phyloP scores from a whole-genome alignment of 2,113 vertebrate species.

The Gambusia holbrooki region DNA sequence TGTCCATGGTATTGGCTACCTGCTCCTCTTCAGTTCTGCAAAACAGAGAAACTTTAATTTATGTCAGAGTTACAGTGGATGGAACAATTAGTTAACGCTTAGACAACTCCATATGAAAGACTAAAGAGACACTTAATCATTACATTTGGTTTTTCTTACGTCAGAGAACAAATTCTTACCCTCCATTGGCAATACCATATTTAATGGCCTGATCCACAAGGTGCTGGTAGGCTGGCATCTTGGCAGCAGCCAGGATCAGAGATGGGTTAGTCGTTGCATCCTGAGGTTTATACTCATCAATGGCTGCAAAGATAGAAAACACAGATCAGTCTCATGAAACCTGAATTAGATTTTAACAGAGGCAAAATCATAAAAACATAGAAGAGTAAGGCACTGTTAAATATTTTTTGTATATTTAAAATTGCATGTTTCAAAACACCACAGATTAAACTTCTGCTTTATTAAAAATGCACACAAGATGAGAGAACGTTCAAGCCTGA shows the following conservation, averaged over 20 bases:
- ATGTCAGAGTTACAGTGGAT: neutral
- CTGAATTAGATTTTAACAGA: neutral
- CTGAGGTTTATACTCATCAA: slow-evolving; percentile 95
- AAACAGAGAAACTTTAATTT: neutral
- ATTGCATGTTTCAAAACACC: neutral
- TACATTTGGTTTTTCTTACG: neutral
- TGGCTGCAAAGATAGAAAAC: slow-evolving; percentile 78
- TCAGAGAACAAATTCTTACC: slow-evolving; percentile 73
- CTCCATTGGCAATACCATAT: slow-evolving; percentile 86
- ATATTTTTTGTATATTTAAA: neutral
- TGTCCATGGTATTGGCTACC: slow-evolving; percentile 88
- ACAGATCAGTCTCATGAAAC: neutral
- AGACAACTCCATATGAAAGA: too few relatives aligned
- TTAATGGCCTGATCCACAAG: slow-evolving; percentile 90
- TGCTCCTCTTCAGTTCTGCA: slow-evolving; percentile 90
- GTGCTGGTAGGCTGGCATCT: slow-evolving; percentile 91
- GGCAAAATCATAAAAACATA: too few relatives aligned
- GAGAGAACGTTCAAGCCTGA: neutral
- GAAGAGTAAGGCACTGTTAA: too few relatives aligned
- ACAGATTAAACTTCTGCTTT: neutral
- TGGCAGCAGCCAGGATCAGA: slow-evolving; percentile 92
- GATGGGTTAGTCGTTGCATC: slow-evolving; percentile 99
- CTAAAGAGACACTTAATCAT: neutral
- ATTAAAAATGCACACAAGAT: neutral
- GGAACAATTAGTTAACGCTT: too few relatives aligned